Evolutionary conservation across 2,888 invertebrate genomes (phyloP), one percentile per base, ranked within the genome.

Genomic region (Idaea biselata): DNA sequence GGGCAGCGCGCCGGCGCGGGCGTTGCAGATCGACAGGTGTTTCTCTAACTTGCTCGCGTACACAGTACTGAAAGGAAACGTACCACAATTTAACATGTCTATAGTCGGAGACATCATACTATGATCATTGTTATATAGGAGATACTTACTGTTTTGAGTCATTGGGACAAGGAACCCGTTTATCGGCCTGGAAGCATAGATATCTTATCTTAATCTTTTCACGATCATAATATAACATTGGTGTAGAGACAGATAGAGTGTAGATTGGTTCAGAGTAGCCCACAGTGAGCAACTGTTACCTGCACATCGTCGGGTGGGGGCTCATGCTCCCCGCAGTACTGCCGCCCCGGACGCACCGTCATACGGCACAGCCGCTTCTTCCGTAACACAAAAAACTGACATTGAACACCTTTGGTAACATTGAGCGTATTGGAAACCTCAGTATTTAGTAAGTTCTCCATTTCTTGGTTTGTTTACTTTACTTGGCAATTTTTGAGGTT

Each of bases 341-440:
- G 86, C 18, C 93, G 93, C 0, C 95, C 95, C n/a, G 93, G 90
- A 67, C 94, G 94, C 6, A 95, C 94, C 0, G 95, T 94, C 96
- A 97, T 96, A 71, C 96, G 95, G 77, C 97, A 97, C 68, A 93
- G 94, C 1, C 97, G 93, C 77, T 96, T 96, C 74, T 97, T 97
- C 31, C 96, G 91, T 53, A 91, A 76, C 0, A 97, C 95, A 80
- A 94, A 96, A 83, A 93, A 94, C 63, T 94, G 93, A 73, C 95
- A 95, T 70, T 92, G 94, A 14, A 14, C 44, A 14, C 14, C 11
- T 44, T 44, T 44, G 8, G 11, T 14, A 44, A 44, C 44, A 8
- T 14, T 11, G 14, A 33, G 44, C 44, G 6, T 44, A 44, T 44
- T 44, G 11, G 44, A 44, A 44, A 8, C 7, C 44, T 44, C 44